phyloP scores from a whole-genome alignment of 2,113 vertebrate genomes.

The Chionomys nivalis region DNA sequence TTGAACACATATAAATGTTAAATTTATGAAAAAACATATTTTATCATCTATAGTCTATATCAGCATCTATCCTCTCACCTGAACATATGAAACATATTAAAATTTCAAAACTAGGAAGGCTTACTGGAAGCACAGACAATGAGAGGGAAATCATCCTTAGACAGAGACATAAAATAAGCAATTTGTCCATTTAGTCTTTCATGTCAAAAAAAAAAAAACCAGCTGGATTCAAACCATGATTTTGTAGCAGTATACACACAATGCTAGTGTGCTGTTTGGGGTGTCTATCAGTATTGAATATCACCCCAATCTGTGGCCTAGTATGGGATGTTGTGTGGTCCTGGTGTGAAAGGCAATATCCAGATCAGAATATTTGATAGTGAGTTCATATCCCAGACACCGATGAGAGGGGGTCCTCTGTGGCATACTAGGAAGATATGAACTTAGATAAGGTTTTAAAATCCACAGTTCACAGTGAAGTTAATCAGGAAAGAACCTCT shows the following conservation, averaged over 20 bases:
- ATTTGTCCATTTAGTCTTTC: background rate
- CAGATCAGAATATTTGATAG: background rate
- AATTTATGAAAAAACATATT: background rate
- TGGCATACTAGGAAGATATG: background rate
- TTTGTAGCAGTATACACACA: background rate
- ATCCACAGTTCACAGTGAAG: background rate
- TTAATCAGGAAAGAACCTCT: background rate
- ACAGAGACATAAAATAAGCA: background rate
- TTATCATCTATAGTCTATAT: background rate
- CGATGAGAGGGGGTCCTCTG: background rate
- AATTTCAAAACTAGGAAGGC: background rate
- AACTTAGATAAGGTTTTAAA: background rate
- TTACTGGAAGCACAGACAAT: background rate
- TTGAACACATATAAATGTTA: background rate
- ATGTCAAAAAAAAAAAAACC: background rate
- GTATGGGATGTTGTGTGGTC: background rate
- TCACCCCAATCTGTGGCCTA: background rate
- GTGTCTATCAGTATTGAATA: background rate
- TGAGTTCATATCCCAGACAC: background rate
- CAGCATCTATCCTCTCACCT: background rate
- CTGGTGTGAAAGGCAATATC: background rate
- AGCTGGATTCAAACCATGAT: background rate
- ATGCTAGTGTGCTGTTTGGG: background rate
- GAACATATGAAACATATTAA: background rate
- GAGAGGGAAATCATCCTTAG: background rate